A percentile compares a stretch with the other conserved stretches of the same genome.
Evolutionary conservation across 2,888 invertebrate species (phyloP).

Genomic region (Eilema sororculum): DNA sequence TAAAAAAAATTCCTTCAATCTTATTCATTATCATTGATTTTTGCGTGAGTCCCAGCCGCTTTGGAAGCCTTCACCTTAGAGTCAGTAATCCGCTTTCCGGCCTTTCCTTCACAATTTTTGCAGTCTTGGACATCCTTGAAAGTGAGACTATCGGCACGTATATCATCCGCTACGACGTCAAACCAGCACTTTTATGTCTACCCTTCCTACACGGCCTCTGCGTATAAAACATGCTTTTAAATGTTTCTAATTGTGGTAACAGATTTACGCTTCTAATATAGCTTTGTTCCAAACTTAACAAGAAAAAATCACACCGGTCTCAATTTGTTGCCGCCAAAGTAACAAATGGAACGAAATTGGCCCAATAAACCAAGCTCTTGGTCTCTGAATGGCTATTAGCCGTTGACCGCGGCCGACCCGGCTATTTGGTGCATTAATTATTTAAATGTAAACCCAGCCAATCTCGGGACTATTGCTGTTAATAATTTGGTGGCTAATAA

Average conservation of each 20-base stretch:
- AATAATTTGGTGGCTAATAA: conserved; percentile 59
- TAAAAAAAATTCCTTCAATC: too few species aligned
- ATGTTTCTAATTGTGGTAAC: background rate
- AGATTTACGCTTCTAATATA: conserved; percentile 12
- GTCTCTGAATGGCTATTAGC: conserved; percentile 81
- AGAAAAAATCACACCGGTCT: conserved; percentile 48
- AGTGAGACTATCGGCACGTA: too few species aligned
- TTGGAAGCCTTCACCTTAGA: too few species aligned
- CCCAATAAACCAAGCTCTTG: conserved; percentile 78
- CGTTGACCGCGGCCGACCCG: conserved; percentile 66
- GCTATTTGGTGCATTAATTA: conserved; percentile 72
- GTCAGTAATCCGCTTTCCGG: too few species aligned
- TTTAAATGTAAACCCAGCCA: conserved; percentile 73
- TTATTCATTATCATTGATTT: background rate
- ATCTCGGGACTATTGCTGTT: conserved; percentile 62
- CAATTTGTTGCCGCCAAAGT: conserved; percentile 62
- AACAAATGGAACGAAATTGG: conserved; percentile 67
- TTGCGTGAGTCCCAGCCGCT: too few species aligned
- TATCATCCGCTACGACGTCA: too few species aligned
- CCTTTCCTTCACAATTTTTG: too few species aligned
- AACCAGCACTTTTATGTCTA: too few species aligned
- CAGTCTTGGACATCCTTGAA: too few species aligned
- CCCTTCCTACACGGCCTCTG: too few species aligned
- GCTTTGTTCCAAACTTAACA: conserved; percentile 33
- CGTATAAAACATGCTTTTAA: background rate